These are phyloP conservation scores for Cyprinodon tularosa DNA, from an alignment of 2,113 vertebrate genomes.

Conservation along the genomic window DNA sequence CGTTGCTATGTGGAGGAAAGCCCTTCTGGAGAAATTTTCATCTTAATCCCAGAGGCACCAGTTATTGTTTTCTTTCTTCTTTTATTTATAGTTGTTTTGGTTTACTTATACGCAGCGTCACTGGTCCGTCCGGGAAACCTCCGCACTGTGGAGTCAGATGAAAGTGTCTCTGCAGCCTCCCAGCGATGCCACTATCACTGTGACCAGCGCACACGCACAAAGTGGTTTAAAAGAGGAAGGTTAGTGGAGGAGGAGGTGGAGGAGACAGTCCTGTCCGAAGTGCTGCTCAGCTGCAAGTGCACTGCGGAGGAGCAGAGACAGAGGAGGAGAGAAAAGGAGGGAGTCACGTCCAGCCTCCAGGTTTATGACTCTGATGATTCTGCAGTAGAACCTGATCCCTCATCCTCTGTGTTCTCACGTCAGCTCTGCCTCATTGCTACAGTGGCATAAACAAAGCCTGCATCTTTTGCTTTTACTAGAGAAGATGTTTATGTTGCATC, in stretches of 20 bases:
- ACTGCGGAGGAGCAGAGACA: slow-evolving; percentile 59
- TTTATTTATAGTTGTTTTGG: neutral
- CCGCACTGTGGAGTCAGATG: slow-evolving; percentile 48
- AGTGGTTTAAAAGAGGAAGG: neutral
- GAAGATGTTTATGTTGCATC: neutral
- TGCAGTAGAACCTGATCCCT: slow-evolving; percentile 52
- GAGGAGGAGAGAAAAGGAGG: slow-evolving; percentile 31
- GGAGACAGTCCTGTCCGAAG: slow-evolving; percentile 68
- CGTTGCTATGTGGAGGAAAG: slow-evolving; percentile 61
- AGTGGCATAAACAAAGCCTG: neutral
- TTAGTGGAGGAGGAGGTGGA: slow-evolving; percentile 12
- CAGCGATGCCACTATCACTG: slow-evolving; percentile 5
- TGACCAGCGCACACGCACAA: slow-evolving; percentile 7
- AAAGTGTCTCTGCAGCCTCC: slow-evolving; percentile 28
- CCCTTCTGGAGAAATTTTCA: slow-evolving; percentile 61
- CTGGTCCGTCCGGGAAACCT: slow-evolving; percentile 49
- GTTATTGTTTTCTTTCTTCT: neutral
- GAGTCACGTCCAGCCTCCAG: slow-evolving; percentile 49
- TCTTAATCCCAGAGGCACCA: slow-evolving; percentile 62
- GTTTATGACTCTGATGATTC: slow-evolving; percentile 57
- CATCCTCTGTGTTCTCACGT: slow-evolving; percentile 13
- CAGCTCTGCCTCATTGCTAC: slow-evolving; percentile 17
- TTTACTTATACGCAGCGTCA: slow-evolving; percentile 58
- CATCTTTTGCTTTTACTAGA: neutral
- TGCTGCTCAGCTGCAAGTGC: slow-evolving; percentile 68